Base-by-base conservation (phyloP, 2,113 vertebrate species). In the Seriola dumerili region DNA sequence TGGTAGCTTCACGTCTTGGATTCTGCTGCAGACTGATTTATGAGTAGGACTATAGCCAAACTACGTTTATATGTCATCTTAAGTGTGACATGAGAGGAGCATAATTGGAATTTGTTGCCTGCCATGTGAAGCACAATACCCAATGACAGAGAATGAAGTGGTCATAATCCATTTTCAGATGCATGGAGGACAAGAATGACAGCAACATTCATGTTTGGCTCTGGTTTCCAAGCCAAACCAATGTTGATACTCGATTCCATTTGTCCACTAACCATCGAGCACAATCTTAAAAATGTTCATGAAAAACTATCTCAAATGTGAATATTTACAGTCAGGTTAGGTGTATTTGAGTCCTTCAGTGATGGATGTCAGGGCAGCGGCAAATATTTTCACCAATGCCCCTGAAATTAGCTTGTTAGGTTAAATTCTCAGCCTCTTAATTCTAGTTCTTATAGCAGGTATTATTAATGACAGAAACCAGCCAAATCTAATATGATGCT, bases 71-170 rank as follows among this genome's bases (percentile, higher is more conserved):
- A 80, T 87, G 90, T 81, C 84, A 83, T 90, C 72, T 87, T 85
- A 78, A 85, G 81, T 89, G 85, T 85, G 85, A 92, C 78, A 84
- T 78, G 65, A 91, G 66, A 82, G 72, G 59, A 70, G 58, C 54
- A 72, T 93, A 91, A 94, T 82, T 90, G 64, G 78, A 91, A 92
- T 93, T 84, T 92, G 77, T 85, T 88, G 76, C 76, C 80, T 82
- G 82, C 63, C 72, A 68, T 88, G 65, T 83, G 73, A 85, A 72
- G 59, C 78, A 88, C 75, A 85, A 76, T 85, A 64, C 44, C 48
- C 67, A 34, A 57, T 78, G 76, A 92, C 48, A 74, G 76, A 84
- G 19, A 17, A 76, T 48, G n/a, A 84, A 87, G 48, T 65, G 80
- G 10, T 69, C 55, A 80, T 75, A 89, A 57, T 59, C 34, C 7